Evolutionary conservation across 2,797 vertebrate species (phyloP).

Genomic region (Xerus rutilus): DNA sequence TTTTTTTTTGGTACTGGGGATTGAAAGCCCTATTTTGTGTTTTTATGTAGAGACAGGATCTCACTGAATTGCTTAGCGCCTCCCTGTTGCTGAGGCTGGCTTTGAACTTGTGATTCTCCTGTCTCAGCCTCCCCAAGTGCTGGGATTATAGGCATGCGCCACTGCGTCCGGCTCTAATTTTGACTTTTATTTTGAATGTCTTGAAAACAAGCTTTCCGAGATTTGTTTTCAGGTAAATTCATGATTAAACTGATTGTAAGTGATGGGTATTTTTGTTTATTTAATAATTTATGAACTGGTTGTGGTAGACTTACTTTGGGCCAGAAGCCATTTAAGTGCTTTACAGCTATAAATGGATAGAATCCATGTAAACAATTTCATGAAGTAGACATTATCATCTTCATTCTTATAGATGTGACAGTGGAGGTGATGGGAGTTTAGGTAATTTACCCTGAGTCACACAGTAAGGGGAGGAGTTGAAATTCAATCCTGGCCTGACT

Average conservation of each 20-base stretch:
- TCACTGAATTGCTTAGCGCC: too few species aligned
- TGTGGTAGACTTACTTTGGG: background rate
- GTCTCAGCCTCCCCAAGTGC: too few species aligned
- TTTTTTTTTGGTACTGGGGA: background rate
- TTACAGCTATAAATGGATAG: background rate
- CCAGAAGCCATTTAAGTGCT: background rate
- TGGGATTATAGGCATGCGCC: too few species aligned
- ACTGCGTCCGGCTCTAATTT: too few species aligned
- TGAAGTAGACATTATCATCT: background rate
- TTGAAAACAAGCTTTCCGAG: background rate
- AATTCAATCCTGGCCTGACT: background rate
- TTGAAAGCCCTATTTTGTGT: too few species aligned
- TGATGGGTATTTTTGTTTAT: background rate
- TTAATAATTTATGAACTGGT: background rate
- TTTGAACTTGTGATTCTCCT: too few species aligned
- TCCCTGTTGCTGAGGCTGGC: too few species aligned
- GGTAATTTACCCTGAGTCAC: background rate
- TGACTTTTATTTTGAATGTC: too few species aligned
- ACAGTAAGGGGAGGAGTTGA: background rate
- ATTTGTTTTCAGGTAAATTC: background rate
- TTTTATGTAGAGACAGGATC: too few species aligned
- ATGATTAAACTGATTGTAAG: background rate
- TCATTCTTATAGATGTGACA: background rate
- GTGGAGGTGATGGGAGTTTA: background rate
- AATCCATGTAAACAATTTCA: background rate